These are phyloP conservation scores for Cyprinodon brontotheroides DNA, from an alignment of 2,113 vertebrate genomes.

Conservation along the genomic window DNA sequence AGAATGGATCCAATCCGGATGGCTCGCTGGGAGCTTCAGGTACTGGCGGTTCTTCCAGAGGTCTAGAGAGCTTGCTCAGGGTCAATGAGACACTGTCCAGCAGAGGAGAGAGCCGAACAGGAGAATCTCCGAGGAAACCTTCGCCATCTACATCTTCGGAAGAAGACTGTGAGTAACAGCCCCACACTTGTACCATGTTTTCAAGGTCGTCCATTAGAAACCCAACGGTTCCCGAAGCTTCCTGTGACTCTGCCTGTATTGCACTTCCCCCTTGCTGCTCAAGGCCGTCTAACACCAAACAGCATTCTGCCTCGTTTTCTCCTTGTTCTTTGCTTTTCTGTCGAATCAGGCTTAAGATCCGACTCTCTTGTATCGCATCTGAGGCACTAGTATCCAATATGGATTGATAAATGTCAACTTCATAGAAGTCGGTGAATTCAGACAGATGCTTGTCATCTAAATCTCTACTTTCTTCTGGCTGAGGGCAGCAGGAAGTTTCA, in stretches of 20 bases:
- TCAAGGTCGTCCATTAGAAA: constrained; percentile 91
- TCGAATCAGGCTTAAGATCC: constrained; percentile 99
- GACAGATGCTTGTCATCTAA: constrained; percentile 99
- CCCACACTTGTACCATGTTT: constrained; percentile 95
- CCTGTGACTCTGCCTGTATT: constrained; percentile 94
- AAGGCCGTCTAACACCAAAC: constrained; percentile 96
- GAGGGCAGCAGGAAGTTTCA: constrained; percentile 93
- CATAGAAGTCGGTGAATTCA: constrained; percentile 99
- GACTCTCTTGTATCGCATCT: constrained; percentile 97
- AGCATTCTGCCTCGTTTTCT: constrained; percentile 95
- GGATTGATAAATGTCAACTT: constrained; percentile 99
- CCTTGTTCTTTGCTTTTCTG: constrained; percentile 93
- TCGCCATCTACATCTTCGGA: constrained; percentile 95
- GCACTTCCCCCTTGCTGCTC: constrained; percentile 98
- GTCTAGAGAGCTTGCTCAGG: constrained; percentile 84
- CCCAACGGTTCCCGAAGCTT: constrained; percentile 88
- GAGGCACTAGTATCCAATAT: constrained; percentile 99
- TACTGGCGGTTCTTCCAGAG: constrained; percentile 84
- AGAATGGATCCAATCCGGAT: constrained; percentile 87
- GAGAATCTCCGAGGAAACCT: constrained; percentile 95
- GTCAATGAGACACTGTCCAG: constrained; percentile 87
- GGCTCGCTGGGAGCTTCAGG: constrained; percentile 89
- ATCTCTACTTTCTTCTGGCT: constrained; percentile 90
- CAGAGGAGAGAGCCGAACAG: constrained; percentile 87
- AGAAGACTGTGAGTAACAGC: constrained; percentile 94